Conservation (phyloP, 2,888 invertebrate genomes). For the Geotrupes spiniger region DNA sequence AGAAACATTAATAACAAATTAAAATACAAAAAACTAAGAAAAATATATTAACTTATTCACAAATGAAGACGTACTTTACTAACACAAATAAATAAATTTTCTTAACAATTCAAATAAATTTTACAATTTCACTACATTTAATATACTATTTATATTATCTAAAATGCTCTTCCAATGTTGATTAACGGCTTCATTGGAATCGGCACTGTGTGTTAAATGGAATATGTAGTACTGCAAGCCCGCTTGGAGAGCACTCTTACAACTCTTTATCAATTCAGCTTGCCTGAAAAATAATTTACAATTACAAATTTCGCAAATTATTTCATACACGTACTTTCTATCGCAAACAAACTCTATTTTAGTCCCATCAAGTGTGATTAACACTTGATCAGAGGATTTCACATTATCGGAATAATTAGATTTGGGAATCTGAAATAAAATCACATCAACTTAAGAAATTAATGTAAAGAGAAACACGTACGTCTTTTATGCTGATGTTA, state of each 20-base stretch:
- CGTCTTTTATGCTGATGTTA: constrained; percentile 36
- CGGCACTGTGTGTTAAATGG: constrained; percentile 41
- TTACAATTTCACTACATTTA: constrained; percentile 13
- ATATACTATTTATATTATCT: constrained; percentile 29
- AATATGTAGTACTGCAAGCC: constrained; percentile 41
- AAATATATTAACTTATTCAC: no score
- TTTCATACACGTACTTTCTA: constrained; percentile 43
- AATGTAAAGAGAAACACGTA: constrained; percentile 25
- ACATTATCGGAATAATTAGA: constrained; percentile 22
- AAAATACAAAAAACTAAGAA: no score
- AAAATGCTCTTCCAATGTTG: constrained; percentile 36
- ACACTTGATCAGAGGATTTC: constrained; percentile 35
- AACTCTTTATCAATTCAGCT: constrained; percentile 44
- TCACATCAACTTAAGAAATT: background rate
- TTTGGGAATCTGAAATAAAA: constrained; percentile 30
- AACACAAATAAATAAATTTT: no score
- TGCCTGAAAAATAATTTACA: constrained; percentile 51
- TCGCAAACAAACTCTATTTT: constrained; percentile 47
- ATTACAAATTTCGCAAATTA: constrained; percentile 11
- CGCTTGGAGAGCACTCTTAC: constrained; percentile 38
- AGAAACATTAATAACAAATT: no score
- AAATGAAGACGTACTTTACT: no score
- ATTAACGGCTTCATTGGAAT: constrained; percentile 31
- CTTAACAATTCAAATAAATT: no score
- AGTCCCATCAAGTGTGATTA: constrained; percentile 43